Evolutionary conservation across 2,888 invertebrate genomes (phyloP), one percentile per base, ranked within the genome.

Genomic region (Cactoblastis cactorum): DNA sequence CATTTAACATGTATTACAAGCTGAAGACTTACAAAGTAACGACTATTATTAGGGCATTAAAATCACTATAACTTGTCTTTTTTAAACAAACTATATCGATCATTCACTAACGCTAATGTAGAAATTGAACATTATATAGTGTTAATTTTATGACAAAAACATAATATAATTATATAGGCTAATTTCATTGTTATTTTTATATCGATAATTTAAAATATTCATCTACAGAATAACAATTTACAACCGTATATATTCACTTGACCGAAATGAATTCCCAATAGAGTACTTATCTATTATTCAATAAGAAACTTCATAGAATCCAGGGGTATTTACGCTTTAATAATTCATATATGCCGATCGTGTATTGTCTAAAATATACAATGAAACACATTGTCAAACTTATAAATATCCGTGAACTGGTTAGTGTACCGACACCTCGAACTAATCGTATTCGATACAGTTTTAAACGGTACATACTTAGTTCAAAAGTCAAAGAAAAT

Each of bases 41-140:
- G 2, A 34, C 18, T n/a, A 45, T 15, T 11, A 41, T 1, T 1
- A 6, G 15, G 18, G 5, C 11, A 35, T 37, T 24, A 15, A 35
- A 71, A 67, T 69, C 69, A 73, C 63, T 72, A 72, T 61, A 63
- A 67, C 74, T 69, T 72, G 69, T 70, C 67, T 71, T 80, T 77
- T 80, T 64, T 63, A 55, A 55, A 63, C 61, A 63, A 67, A 67
- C 71, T 65, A 69, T 63, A 67, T 57, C 57, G 69, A 69, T 66
- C 67, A 69, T 59, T 55, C 63, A 63, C 67, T 62, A 59, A 63
- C 59, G 61, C 61, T 69, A 64, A 75, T 65, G 59, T 71, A 71
- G 65, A 71, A 65, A 61, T 61, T 59, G 65, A 57, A 56, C 50
- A 49, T 53, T 58, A 71, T 69, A 70, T 65, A 65, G 67, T 66